Evolutionary conservation across 2,888 invertebrate genomes (phyloP).

Genomic region (Bombylius major): DNA sequence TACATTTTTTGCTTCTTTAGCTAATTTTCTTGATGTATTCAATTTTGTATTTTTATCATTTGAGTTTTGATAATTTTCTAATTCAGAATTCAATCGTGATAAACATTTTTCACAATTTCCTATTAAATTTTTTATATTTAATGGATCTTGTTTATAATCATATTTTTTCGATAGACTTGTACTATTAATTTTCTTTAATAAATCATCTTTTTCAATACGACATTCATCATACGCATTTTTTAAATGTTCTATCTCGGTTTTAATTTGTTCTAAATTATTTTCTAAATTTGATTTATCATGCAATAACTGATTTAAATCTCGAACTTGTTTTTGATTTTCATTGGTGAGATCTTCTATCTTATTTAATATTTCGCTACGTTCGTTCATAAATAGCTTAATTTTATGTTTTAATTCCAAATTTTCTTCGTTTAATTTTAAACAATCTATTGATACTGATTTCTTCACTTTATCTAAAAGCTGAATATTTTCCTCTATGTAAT

Average conservation of each 20-base stretch:
- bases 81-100: slow-evolving; percentile 27
- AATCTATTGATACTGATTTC: slow-evolving; percentile 62
- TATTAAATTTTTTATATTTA: slow-evolving; percentile 14
- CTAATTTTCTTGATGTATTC: slow-evolving; percentile 32
- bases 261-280: slow-evolving; percentile 36
- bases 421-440: slow-evolving; percentile 55
- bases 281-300: slow-evolving; percentile 39
- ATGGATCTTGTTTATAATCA: too few species aligned
- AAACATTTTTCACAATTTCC: slow-evolving; percentile 30
- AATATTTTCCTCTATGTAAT: slow-evolving; percentile 58
- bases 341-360: slow-evolving; percentile 49
- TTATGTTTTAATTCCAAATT: slow-evolving; percentile 51
- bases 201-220: too few species aligned
- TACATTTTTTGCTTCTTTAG: slow-evolving; percentile 32
- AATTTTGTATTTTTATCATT: slow-evolving; percentile 31
- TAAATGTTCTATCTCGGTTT: slow-evolving; percentile 34
- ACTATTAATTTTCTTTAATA: too few species aligned
- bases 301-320: slow-evolving; percentile 41
- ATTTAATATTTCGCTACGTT: slow-evolving; percentile 55
- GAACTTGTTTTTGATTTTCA: slow-evolving; percentile 45
- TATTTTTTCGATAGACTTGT: too few species aligned
- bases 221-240: background rate
- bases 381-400: slow-evolving; percentile 54
- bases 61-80: slow-evolving; percentile 33
- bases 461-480: slow-evolving; percentile 59